A percentile compares a stretch with the other conserved stretches of the same genome.
Conservation (phyloP, 1,140 invertebrate species). For the Bombus turneri region DNA sequence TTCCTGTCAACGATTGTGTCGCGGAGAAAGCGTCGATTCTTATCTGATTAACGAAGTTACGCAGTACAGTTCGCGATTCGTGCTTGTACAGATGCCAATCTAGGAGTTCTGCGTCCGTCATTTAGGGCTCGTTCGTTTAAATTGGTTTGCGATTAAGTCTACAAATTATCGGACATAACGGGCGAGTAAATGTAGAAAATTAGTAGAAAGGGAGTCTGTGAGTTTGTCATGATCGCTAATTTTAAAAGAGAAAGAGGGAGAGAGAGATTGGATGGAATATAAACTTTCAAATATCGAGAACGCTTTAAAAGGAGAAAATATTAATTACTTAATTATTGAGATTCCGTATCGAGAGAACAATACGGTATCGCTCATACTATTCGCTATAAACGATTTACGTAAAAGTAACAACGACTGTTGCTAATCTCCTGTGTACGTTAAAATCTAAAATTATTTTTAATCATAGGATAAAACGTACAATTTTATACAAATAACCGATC, state of each 20-base stretch:
- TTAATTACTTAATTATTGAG: not conserved
- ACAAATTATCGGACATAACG: too few species aligned
- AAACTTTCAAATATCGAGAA: not conserved
- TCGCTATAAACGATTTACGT: not conserved
- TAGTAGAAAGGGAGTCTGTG: too few species aligned
- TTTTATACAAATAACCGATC: not conserved
- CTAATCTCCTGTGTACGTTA: too few species aligned
- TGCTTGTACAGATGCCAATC: not conserved
- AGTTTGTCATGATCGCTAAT: too few species aligned
- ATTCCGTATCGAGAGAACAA: not conserved
- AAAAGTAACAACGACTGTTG: not conserved
- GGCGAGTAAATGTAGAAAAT: too few species aligned
- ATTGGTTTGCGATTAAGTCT: not conserved
- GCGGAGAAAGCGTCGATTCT: conserved; percentile 5
- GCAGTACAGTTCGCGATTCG: not conserved
- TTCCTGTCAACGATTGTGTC: conserved; percentile 24
- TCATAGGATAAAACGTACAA: too few species aligned
- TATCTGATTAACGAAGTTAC: conserved; percentile 25
- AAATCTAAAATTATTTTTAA: too few species aligned
- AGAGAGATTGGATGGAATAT: not conserved
- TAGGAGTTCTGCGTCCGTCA: not conserved
- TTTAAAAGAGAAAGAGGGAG: too few species aligned
- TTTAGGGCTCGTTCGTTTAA: not conserved
- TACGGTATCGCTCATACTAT: not conserved
- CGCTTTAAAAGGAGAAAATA: not conserved